phyloP scores from a whole-genome alignment of 2,888 invertebrate genomes.

The Pardosa pseudoannulata region DNA sequence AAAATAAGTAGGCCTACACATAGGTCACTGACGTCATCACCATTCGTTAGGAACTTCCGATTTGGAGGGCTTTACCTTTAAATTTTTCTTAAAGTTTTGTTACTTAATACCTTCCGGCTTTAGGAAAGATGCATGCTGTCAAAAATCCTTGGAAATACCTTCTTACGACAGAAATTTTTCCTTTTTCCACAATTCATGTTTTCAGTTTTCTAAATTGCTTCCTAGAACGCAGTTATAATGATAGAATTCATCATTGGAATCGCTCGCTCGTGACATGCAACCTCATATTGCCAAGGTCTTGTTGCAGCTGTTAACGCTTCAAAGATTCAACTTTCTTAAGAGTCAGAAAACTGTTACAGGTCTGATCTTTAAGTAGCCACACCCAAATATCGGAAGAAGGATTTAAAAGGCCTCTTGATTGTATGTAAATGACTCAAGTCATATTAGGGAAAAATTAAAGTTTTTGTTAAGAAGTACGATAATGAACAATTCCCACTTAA shows the following conservation, averaged over 20 bases:
- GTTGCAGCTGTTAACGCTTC: constrained; percentile 1
- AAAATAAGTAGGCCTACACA: too few relatives aligned
- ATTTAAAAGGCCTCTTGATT: too few relatives aligned
- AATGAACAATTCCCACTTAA: too few relatives aligned
- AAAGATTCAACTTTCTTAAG: not conserved
- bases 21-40: too few relatives aligned
- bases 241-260: constrained; percentile 3
- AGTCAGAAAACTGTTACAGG: not conserved
- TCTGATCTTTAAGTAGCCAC: not conserved
- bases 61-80: too few relatives aligned
- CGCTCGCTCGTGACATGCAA: constrained; percentile 11
- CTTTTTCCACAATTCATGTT: not conserved
- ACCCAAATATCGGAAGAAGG: not conserved
- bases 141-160: constrained; percentile 1
- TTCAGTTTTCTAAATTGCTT: not conserved
- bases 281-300: not conserved
- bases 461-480: too few relatives aligned
- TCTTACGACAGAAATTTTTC: not conserved
- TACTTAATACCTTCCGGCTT: too few relatives aligned
- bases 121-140: not conserved
- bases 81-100: too few relatives aligned
- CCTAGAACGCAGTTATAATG: constrained; percentile 9
- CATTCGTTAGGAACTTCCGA: too few relatives aligned
- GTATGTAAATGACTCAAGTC: too few relatives aligned
- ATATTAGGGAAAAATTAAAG: too few relatives aligned